Evolutionary conservation across 2,797 vertebrate genomes (phyloP).

Genomic region (Darevskia nairensis): DNA sequence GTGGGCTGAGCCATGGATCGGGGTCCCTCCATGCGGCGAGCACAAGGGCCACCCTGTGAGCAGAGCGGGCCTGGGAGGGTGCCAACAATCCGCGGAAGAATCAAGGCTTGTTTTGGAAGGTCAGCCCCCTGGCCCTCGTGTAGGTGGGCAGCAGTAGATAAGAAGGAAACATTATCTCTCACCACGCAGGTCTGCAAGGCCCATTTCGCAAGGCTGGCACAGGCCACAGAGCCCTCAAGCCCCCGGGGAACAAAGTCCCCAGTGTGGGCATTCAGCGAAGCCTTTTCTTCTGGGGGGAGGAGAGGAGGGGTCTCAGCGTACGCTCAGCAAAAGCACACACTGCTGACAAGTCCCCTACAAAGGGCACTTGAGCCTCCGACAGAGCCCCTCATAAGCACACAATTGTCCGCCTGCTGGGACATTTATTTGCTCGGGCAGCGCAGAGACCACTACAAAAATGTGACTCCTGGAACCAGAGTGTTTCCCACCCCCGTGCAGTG

Average conservation of each 20-base stretch:
- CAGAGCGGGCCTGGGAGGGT: conserved; percentile 51
- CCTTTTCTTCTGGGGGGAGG: conserved; percentile 78
- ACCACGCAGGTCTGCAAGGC: conserved; percentile 81
- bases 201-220: conserved; percentile 74
- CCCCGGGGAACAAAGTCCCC: conserved; percentile 86
- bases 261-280: conserved; percentile 77
- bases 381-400: conserved; percentile 95
- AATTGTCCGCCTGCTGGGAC: conserved; percentile 90
- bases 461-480: conserved; percentile 72
- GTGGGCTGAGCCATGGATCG: conserved; percentile 67
- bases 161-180: conserved; percentile 91
- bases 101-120: conserved; percentile 82
- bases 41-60: conserved; percentile 67
- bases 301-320: conserved; percentile 74
- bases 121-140: conserved; percentile 79
- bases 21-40: conserved; percentile 59
- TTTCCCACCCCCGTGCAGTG: neutral
- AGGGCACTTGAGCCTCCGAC: conserved; percentile 90
- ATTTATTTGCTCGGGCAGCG: conserved; percentile 86
- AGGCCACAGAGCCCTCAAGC: conserved; percentile 79
- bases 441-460: conserved; percentile 84
- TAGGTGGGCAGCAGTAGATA: conserved; percentile 87
- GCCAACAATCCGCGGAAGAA: conserved; percentile 65
- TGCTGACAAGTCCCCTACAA: conserved; percentile 88
- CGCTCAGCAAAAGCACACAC: conserved; percentile 90